Percentiles rank a stretch among this genome's conserved stretches.
Evolutionary conservation across 92 coral and sea anemone genomes (phyloP).

Genomic region (Porites rus): DNA sequence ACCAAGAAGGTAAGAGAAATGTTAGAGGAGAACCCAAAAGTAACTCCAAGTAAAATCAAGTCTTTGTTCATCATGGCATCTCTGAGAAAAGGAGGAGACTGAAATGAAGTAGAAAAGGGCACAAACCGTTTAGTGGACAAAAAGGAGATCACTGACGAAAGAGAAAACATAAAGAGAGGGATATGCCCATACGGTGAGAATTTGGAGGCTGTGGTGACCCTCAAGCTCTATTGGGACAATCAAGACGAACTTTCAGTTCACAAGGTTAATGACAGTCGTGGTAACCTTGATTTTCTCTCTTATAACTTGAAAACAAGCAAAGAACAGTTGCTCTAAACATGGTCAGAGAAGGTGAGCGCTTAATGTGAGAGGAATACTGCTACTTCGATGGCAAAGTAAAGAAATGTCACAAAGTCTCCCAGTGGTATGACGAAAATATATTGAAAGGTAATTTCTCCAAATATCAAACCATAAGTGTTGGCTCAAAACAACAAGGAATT

Average conservation of each 20-base stretch:
- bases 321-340: conserved; percentile 50
- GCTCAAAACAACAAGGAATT: too few relatives aligned
- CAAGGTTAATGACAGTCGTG: conserved; percentile 63
- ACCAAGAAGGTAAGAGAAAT: too few relatives aligned
- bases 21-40: conserved; percentile 15
- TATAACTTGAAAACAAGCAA: conserved; percentile 61
- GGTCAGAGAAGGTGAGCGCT: conserved; percentile 64
- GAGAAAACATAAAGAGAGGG: conserved; percentile 28
- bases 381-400: conserved; percentile 75
- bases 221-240: conserved; percentile 45
- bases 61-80: conserved; percentile 30
- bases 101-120: conserved; percentile 22
- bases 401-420: conserved; percentile 21
- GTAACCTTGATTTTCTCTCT: conserved; percentile 67
- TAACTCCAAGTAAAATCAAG: conserved; percentile 34
- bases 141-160: conserved; percentile 36
- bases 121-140: conserved; percentile 29
- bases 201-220: conserved; percentile 41
- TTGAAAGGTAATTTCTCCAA: too few relatives aligned
- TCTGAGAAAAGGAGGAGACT: conserved; percentile 29
- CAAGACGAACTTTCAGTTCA: conserved; percentile 46
- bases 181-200: conserved; percentile 35
- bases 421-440: too few relatives aligned
- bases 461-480: too few relatives aligned
- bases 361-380: conserved; percentile 58